These are phyloP conservation scores for Azemiops feae DNA, from an alignment of 2,113 vertebrate species.

Conservation along the genomic window DNA sequence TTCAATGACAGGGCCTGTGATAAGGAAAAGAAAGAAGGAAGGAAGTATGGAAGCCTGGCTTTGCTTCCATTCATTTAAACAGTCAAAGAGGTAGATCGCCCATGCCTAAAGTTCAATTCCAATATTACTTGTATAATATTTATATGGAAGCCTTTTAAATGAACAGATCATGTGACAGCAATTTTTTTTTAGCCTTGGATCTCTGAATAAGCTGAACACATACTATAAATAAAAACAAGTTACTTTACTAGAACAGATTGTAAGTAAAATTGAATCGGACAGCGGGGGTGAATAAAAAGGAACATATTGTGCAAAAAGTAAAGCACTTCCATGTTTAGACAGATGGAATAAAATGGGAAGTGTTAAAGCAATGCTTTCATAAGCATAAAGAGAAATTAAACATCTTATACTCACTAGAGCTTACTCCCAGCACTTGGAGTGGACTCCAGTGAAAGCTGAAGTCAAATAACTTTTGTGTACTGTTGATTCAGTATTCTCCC, in stretches of 20 bases:
- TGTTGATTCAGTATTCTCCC: not conserved
- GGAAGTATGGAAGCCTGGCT: not conserved
- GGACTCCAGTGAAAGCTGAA: not conserved
- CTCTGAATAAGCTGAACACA: not conserved
- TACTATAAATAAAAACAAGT: not conserved
- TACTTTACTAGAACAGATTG: not conserved
- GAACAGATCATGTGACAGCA: not conserved
- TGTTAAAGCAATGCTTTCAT: not conserved
- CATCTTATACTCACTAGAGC: too few relatives aligned
- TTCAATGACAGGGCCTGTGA: constrained; percentile 15
- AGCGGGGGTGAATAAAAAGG: not conserved
- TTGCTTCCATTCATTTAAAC: not conserved
- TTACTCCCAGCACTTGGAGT: not conserved
- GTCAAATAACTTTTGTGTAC: not conserved
- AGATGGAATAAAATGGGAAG: not conserved
- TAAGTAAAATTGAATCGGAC: not conserved
- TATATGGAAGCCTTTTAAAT: not conserved
- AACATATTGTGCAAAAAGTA: not conserved
- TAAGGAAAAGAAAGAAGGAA: constrained; percentile 2
- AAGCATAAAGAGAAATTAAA: not conserved
- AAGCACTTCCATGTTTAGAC: not conserved
- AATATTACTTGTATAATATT: not conserved
- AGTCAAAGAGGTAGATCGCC: not conserved
- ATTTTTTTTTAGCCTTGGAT: not conserved
- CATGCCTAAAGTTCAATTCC: not conserved